Conservation (phyloP, 2,113 vertebrate species). For the Psophia crepitans region DNA sequence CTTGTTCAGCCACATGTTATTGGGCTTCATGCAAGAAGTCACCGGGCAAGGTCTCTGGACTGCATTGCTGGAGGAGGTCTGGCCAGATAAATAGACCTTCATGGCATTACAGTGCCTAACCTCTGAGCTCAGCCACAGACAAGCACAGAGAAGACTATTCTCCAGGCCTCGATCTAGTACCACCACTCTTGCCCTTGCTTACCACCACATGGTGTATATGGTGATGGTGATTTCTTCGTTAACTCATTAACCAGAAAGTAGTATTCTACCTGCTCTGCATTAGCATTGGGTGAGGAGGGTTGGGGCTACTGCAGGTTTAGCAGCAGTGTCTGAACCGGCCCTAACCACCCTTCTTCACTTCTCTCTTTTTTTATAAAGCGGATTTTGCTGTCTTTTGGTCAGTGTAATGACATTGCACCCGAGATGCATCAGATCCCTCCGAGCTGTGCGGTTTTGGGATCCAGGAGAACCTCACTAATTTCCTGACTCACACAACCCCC, state of each 20-base stretch:
- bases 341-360: not conserved
- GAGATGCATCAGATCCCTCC: not conserved
- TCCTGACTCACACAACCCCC: not conserved
- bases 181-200: not conserved
- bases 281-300: not conserved
- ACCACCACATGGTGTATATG: not conserved
- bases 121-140: not conserved
- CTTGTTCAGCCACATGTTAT: slow-evolving; percentile 17
- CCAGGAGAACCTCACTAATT: slow-evolving; percentile 61
- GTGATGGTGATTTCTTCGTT: not conserved
- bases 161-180: not conserved
- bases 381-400: not conserved
- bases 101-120: not conserved
- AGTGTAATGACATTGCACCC: not conserved
- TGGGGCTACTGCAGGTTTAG: not conserved
- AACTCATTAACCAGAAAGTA: not conserved
- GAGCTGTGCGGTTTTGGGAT: not conserved
- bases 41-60: not conserved
- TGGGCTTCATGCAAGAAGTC: slow-evolving; percentile 48
- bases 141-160: not conserved
- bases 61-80: not conserved
- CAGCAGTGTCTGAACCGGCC: slow-evolving; percentile 60
- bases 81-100: not conserved
- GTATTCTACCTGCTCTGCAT: not conserved
- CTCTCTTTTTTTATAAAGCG: not conserved